Evolutionary conservation across 2,888 invertebrate genomes (phyloP).

Genomic region (Plebejus anna): DNA sequence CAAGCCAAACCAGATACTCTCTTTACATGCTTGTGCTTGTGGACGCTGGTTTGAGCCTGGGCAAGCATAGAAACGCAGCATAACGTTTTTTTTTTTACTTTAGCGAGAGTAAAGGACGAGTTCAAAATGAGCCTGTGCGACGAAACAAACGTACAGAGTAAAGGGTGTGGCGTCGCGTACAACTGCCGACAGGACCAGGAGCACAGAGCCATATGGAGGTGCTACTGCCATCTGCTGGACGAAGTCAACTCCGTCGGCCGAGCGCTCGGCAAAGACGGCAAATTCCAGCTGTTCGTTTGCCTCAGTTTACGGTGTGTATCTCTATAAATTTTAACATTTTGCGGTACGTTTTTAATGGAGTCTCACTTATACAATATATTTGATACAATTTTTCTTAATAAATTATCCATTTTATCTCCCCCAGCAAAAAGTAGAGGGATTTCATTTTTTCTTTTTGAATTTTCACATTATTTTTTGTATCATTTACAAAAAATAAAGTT

Average conservation of each 20-base stretch:
- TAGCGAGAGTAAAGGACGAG: constrained; percentile 89
- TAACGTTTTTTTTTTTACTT: constrained; percentile 39
- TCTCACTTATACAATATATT: no score
- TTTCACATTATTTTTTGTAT: no score
- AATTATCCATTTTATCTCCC: not conserved
- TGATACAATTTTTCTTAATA: not conserved
- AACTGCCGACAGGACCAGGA: constrained; percentile 74
- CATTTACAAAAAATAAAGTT: no score
- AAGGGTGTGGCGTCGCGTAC: constrained; percentile 62
- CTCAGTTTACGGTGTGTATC: constrained; percentile 89
- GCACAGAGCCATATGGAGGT: constrained; percentile 88
- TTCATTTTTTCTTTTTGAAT: no score
- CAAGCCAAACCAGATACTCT: no score
- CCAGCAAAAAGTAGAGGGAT: no score
- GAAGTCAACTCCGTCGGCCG: constrained; percentile 91
- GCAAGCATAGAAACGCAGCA: no score
- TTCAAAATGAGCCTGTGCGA: constrained; percentile 87
- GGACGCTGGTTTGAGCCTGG: no score
- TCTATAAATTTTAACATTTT: constrained; percentile 27
- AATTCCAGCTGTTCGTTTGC: constrained; percentile 98
- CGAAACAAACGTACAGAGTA: constrained; percentile 66
- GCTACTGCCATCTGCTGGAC: constrained; percentile 93
- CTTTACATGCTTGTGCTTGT: no score
- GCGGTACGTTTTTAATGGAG: not conserved
- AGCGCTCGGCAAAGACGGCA: constrained; percentile 97